phyloP scores from a whole-genome alignment of 2,888 invertebrate genomes.

The Oxyteleia sp. region DNA sequence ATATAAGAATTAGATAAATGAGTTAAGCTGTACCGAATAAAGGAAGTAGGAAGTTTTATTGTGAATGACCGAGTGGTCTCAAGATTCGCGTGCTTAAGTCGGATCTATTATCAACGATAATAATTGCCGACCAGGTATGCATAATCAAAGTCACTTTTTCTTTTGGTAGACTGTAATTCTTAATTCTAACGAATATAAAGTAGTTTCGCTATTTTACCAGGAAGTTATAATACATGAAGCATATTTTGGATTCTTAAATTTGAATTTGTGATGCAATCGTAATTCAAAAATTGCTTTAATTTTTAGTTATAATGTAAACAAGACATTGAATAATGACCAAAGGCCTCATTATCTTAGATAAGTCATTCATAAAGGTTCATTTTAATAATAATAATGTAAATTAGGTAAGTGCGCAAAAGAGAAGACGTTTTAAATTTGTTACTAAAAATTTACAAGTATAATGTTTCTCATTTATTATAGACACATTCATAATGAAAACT shows the following conservation, averaged over 20 bases:
- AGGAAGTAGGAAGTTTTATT: slow-evolving; percentile 68
- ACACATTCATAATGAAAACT: too few relatives aligned
- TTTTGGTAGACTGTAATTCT: slow-evolving; percentile 49
- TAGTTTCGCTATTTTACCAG: slow-evolving; percentile 23
- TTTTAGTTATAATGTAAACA: too few relatives aligned
- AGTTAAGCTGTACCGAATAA: slow-evolving; percentile 45
- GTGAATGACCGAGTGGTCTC: slow-evolving; percentile 53
- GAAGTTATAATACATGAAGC: slow-evolving; percentile 22
- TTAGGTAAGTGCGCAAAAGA: too few relatives aligned
- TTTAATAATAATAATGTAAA: too few relatives aligned
- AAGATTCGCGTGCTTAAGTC: slow-evolving; percentile 57
- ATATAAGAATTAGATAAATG: slow-evolving; percentile 61
- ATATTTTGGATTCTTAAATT: slow-evolving; percentile 18
- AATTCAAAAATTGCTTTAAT: slow-evolving; percentile 3
- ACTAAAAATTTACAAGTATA: too few relatives aligned
- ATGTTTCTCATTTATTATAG: too few relatives aligned
- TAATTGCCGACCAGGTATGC: slow-evolving; percentile 54
- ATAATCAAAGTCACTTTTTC: slow-evolving; percentile 63
- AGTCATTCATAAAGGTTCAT: too few relatives aligned
- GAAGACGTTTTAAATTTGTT: too few relatives aligned
- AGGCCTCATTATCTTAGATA: too few relatives aligned
- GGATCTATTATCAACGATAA: slow-evolving; percentile 61
- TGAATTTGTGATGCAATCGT: slow-evolving; percentile 13
- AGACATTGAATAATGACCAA: too few relatives aligned
- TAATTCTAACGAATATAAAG: slow-evolving; percentile 28